Evolutionary conservation across 23 tunicate species (phyloP), one percentile per base, ranked within the genome.

Genomic region (Phallusia fumigata): DNA sequence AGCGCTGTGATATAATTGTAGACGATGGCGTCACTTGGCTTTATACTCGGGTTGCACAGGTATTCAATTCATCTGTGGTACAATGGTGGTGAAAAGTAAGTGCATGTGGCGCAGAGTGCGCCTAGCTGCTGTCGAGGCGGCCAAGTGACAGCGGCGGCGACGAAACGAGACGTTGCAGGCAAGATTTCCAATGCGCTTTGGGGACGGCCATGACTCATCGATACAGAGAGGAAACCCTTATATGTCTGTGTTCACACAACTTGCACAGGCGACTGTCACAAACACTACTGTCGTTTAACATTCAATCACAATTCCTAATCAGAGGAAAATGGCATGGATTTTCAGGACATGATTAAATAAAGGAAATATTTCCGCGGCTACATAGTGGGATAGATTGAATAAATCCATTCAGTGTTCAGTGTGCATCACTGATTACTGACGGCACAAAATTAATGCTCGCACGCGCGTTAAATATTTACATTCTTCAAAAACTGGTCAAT

Each of bases 391-490:
- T 22, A 58, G 28, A 58, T 58, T 13, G n/a, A n/a, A 58, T 1
- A 58, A 58, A 40, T 40, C 47, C 47, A n/a, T n/a, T n/a, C n/a
- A 40, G 47, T 40, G 47, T 3, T 3, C 47, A 3, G 47, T 24
- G 69, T 58, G 3, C 69, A 58, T 58, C 69, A 24, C 28, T 58
- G 69, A 58, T 58, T 58, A 58, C 69, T 58, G 69, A 58, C 8
- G 11, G 69, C 5, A 58, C 69, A 58, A 58, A 58, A 58, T 58
- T 58, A 58, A 21, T 58, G 69, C 69, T 58, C 69, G 28, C 69
- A 24, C 69, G 69, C 69, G 69, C 13, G 69, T 58, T 58, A 58
- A 58, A 58, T 58, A 58, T 58, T 58, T 58, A 24, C 69, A 58
- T 58, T 58, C 69, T 22, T 24, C 16, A 58, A 58, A 40, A 58